Evolutionary conservation across 2,113 vertebrate genomes (phyloP).

Genomic region (Alligator sinensis): DNA sequence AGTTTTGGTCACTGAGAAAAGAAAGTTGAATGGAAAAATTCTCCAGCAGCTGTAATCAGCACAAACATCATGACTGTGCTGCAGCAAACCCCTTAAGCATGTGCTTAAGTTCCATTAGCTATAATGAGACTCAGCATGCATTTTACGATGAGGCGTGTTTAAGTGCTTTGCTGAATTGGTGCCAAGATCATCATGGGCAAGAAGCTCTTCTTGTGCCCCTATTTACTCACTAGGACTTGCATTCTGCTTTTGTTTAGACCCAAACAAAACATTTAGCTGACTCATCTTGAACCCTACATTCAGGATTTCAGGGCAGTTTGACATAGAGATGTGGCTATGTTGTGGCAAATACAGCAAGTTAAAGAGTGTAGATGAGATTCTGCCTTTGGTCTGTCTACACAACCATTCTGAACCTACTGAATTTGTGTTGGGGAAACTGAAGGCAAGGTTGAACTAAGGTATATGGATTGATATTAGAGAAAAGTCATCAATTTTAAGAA

Average conservation of each 20-base stretch:
- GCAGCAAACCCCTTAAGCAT: rapidly evolving
- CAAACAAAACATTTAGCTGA: neutral
- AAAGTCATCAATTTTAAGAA: neutral
- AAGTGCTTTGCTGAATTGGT: neutral
- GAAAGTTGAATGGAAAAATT: too few species aligned
- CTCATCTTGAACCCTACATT: neutral
- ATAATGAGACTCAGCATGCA: rapidly evolving
- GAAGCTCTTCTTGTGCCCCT: neutral
- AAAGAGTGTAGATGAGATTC: neutral
- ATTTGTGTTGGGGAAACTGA: neutral
- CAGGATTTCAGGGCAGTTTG: neutral
- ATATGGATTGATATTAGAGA: conserved; percentile 5
- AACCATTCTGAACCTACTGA: neutral
- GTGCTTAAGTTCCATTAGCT: neutral
- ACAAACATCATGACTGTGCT: neutral
- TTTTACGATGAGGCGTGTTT: neutral
- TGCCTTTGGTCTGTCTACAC: neutral
- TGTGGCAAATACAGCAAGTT: neutral
- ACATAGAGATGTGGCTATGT: neutral
- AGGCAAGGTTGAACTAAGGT: neutral
- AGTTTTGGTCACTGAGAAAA: too few species aligned
- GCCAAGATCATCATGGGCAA: rapidly evolving
- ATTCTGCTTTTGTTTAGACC: neutral
- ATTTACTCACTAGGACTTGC: neutral
- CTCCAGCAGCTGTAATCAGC: too few species aligned